Percentiles rank a stretch among this genome's conserved stretches.
These are phyloP conservation scores for Larimichthys polyactis DNA, from an alignment of 2,113 vertebrate species.

Conservation along the genomic window DNA sequence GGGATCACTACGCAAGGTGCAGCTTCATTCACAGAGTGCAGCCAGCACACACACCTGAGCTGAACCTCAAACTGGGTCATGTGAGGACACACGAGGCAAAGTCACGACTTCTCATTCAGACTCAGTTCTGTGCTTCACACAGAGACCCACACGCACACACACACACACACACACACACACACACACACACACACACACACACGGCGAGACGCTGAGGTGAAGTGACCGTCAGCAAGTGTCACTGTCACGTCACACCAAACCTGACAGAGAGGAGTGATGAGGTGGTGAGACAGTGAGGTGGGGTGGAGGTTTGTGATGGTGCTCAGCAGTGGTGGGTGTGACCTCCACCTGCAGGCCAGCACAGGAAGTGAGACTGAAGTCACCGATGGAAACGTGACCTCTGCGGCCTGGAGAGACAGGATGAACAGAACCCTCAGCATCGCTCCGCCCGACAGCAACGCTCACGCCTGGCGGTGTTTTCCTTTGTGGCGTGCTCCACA, in stretches of 20 bases:
- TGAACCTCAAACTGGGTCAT: conserved; percentile 39
- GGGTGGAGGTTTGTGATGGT: background rate
- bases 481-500: background rate
- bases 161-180: too few species aligned
- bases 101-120: conserved; percentile 46
- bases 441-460: background rate
- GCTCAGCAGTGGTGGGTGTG: conserved; percentile 56
- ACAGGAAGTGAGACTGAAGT: conserved; percentile 70
- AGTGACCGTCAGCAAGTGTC: conserved; percentile 26
- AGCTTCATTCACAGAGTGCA: conserved; percentile 21
- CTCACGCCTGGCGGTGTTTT: background rate
- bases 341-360: conserved; percentile 79
- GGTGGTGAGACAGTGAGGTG: too few species aligned
- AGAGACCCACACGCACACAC: too few species aligned
- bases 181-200: conserved; percentile 34
- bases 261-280: conserved; percentile 19
- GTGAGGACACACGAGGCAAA: conserved; percentile 36
- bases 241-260: conserved; percentile 41
- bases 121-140: too few species aligned
- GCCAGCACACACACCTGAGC: too few species aligned
- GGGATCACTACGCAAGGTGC: conserved; percentile 9
- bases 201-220: conserved; percentile 22
- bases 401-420: too few species aligned
- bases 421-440: conserved; percentile 15
- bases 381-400: conserved; percentile 30